Evolutionary conservation across 2,888 invertebrate genomes (phyloP).

Genomic region (Tenthredo mesomela): DNA sequence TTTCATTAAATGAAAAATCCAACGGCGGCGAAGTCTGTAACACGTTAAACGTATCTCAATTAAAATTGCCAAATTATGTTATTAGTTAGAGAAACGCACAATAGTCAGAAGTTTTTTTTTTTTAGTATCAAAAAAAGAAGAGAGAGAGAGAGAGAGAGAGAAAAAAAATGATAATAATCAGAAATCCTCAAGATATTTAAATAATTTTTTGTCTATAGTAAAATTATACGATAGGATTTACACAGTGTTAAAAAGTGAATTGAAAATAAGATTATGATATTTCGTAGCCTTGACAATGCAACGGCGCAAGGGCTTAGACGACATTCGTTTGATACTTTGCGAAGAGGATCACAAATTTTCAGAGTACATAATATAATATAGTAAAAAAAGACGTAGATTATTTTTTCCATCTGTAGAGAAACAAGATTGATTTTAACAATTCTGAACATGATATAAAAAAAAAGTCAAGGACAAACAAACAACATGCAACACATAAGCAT

Average conservation of each 20-base stretch:
- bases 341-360: background rate
- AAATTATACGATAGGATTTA: background rate
- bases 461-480: background rate
- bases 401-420: background rate
- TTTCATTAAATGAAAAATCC: constrained; percentile 97
- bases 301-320: background rate
- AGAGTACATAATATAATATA: background rate
- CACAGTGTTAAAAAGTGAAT: background rate
- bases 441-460: background rate
- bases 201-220: background rate
- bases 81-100: constrained; percentile 22
- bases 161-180: background rate
- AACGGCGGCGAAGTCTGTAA: constrained; percentile 87
- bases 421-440: background rate
- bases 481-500: constrained; percentile 41
- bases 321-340: background rate
- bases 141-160: no score
- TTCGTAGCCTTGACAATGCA: background rate
- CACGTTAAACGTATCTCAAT: background rate
- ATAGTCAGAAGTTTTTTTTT: background rate
- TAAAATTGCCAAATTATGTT: background rate
- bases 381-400: background rate
- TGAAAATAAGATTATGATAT: background rate
- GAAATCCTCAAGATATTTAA: background rate
- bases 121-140: background rate